Conservation (phyloP, 2,113 vertebrate genomes). For the Nycticryphes semicollaris region DNA sequence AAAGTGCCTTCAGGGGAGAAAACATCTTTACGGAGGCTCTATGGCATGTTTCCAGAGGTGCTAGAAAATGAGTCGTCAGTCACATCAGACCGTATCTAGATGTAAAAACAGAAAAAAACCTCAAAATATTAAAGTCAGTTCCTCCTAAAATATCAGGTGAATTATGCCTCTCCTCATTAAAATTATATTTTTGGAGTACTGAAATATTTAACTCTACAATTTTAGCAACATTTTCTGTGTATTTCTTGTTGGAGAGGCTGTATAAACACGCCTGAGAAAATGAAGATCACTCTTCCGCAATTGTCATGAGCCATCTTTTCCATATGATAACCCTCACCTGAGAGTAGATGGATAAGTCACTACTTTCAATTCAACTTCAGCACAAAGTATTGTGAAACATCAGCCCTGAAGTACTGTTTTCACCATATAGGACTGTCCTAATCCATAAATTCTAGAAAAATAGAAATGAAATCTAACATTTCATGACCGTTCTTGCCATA, state of each 20-base stretch:
- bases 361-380: background rate
- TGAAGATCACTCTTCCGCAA: background rate
- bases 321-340: background rate
- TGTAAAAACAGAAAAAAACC: background rate
- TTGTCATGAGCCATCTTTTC: background rate
- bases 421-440: background rate
- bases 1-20: background rate
- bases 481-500: background rate
- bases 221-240: background rate
- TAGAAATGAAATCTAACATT: background rate
- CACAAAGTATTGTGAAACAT: background rate
- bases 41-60: background rate
- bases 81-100: background rate
- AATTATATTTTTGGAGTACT: background rate
- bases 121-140: background rate
- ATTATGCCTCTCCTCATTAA: background rate
- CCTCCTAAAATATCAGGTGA: background rate
- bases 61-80: background rate
- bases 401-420: background rate
- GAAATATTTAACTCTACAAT: background rate
- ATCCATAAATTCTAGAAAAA: background rate
- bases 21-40: background rate
- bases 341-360: background rate
- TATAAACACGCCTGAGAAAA: background rate
- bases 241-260: background rate